Base-by-base conservation (phyloP, 2,888 invertebrate genomes). In the Lamproptera curius region DNA sequence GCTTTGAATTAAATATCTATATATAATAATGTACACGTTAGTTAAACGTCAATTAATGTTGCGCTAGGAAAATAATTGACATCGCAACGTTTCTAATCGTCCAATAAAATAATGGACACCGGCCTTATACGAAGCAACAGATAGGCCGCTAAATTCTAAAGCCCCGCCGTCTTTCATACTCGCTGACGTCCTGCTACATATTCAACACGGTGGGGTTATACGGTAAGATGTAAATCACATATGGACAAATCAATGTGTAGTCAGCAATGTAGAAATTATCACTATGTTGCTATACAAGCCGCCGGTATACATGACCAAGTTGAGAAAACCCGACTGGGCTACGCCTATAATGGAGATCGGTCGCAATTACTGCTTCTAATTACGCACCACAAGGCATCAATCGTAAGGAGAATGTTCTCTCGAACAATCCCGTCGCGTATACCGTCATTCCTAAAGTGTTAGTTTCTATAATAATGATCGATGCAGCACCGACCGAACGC, bases 381-480 rank as follows among this genome's bases (percentile, higher is more conserved):
- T 49, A 48, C 42, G 35, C 26, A 35, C 50, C 37, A 49, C 46
- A 42, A 42, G 39, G 23, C 23, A 20, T 34, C 28, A 17, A 39
- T 17, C 15, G 16, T 11, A 16, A 11, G 26, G 2, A 16, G 20
- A 15, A 31, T 31, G 13, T 11, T 11, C 20, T 23, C 11, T 37
- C 15, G 37, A 35, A 9, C 31, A 41, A 23, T 6, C 28, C 26
- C n/a, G 31, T 33, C 11, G 20, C 16, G 4, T 1, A 10, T 15
- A 26, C 20, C 17, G 15, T 26, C 16, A 81, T 83, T 85, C 85
- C 78, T 78, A 87, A 87, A 87, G 87, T 87, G 87, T 87, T 87
- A 77, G 87, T 87, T 87, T 84, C 79, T 84, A 79, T 86, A 87
- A 87, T 87, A 86, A 87, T 87, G 87, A 87, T 87, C 79, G 83